Conservation (phyloP, 2,113 vertebrate genomes). For the Labeo rohita region DNA sequence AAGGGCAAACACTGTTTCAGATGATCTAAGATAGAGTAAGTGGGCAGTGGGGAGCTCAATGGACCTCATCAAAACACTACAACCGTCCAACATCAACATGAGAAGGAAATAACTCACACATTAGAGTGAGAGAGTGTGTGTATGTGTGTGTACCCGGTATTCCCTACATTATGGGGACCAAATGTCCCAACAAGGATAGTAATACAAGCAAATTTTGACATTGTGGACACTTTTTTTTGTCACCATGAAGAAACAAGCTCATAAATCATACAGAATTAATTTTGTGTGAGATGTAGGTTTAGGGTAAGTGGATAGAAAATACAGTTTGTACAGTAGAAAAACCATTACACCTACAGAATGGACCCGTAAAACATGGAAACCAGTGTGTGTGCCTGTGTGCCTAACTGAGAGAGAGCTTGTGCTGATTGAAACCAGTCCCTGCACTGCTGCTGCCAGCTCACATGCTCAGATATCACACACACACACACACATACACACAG, state of each 20-base stretch:
- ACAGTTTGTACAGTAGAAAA: neutral
- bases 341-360: neutral
- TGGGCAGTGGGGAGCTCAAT: conserved; percentile 43
- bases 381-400: neutral
- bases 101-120: conserved; percentile 69
- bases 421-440: conserved; percentile 84
- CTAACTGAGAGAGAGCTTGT: conserved; percentile 43
- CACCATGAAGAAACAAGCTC: too few relatives aligned
- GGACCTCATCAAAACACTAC: conserved; percentile 13
- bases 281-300: too few relatives aligned
- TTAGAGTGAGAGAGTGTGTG: too few relatives aligned
- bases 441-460: conserved; percentile 73
- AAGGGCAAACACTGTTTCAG: conserved; percentile 1
- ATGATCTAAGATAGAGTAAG: conserved; percentile 39
- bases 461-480: conserved; percentile 52
- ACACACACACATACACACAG: neutral
- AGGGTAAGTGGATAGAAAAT: too few relatives aligned
- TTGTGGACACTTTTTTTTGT: too few relatives aligned
- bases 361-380: too few relatives aligned
- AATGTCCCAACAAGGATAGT: too few relatives aligned
- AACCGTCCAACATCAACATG: conserved; percentile 66
- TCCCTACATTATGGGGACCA: too few relatives aligned
- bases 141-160: too few relatives aligned
- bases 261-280: too few relatives aligned
- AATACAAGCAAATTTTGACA: neutral